Base-by-base conservation (phyloP, 2,888 invertebrate genomes). In the Acanthosepion esculentum region DNA sequence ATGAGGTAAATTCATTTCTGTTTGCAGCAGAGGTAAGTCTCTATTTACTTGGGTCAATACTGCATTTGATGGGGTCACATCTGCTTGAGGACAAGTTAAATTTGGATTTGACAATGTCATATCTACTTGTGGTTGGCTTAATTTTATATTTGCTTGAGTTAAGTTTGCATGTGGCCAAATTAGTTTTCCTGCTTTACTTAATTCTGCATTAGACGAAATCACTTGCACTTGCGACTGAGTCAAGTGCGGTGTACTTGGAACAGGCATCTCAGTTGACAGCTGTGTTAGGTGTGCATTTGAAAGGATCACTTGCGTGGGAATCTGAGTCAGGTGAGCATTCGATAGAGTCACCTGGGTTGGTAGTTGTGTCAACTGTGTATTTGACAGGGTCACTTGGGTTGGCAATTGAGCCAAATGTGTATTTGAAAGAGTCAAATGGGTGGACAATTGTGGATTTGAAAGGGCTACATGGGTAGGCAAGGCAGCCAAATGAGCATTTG, bases 41-140 rank as follows among this genome's bases (percentile, higher is more conserved):
- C 78, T 78, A n/a, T n/a, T n/a, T n/a, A 78, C 78, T 78, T 78
- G 78, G 78, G n/a, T 78, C n/a, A 78, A 78, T n/a, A 78, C n/a
- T 15, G 78, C n/a, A 78, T 33, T 78, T n/a, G 78, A 33, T 78
- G 78, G n/a, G 12, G 78, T n/a, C 18, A 78, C 18, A n/a, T 78
- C 78, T n/a, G 78, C 15, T 78, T n/a, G 78, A 3, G 78, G n/a
- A 78, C 78, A 78, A 78, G 78, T n/a, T 0, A 78, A n/a, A 78
- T 78, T 78, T 33, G n/a, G 33, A 78, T 78, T 78, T 15, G 78
- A 78, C 78, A n/a, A 12, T 4, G 8, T 78, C 78, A n/a, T n/a
- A n/a, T 78, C 78, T 15, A 78, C 78, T 78, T 78, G 78, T 15
- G 78, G 78, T 12, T 78, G 78, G 78, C 78, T 78, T 78, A n/a